phyloP scores from a whole-genome alignment of 2,888 invertebrate species.

The Zygogramma bicolorata region DNA sequence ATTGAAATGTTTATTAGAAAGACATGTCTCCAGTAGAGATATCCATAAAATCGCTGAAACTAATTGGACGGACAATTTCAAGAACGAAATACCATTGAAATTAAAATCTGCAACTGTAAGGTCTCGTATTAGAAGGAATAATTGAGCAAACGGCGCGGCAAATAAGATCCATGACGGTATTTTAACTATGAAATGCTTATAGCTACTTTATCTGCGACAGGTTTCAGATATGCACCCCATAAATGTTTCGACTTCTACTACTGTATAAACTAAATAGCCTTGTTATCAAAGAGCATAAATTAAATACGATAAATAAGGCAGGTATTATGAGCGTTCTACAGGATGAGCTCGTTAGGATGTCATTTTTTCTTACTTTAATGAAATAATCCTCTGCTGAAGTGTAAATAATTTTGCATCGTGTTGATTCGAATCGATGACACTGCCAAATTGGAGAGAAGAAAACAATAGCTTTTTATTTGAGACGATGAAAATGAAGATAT shows the following conservation, averaged over 20 bases:
- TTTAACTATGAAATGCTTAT: slow-evolving; percentile 30
- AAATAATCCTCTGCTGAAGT: background rate
- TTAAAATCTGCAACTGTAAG: background rate
- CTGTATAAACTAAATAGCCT: slow-evolving; percentile 22
- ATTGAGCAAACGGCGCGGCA: slow-evolving; percentile 17
- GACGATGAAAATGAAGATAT: background rate
- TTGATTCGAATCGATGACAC: background rate
- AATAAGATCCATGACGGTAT: slow-evolving; percentile 25
- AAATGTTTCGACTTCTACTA: slow-evolving; percentile 27
- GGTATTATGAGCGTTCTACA: slow-evolving; percentile 20
- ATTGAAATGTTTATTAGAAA: background rate
- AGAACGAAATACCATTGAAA: background rate
- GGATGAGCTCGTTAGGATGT: slow-evolving; percentile 7
- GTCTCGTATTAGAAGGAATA: background rate
- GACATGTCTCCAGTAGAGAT: background rate
- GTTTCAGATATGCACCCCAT: slow-evolving; percentile 34
- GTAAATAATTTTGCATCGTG: background rate
- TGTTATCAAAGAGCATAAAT: slow-evolving; percentile 33
- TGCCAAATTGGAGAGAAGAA: background rate
- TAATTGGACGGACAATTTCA: background rate
- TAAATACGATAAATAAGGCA: slow-evolving; percentile 20
- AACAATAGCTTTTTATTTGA: background rate
- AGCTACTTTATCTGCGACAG: slow-evolving; percentile 31
- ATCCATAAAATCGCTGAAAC: background rate
- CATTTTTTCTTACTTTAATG: background rate